Evolutionary conservation across 2,113 vertebrate species (phyloP).

Genomic region (Hymenochirus boettgeri): DNA sequence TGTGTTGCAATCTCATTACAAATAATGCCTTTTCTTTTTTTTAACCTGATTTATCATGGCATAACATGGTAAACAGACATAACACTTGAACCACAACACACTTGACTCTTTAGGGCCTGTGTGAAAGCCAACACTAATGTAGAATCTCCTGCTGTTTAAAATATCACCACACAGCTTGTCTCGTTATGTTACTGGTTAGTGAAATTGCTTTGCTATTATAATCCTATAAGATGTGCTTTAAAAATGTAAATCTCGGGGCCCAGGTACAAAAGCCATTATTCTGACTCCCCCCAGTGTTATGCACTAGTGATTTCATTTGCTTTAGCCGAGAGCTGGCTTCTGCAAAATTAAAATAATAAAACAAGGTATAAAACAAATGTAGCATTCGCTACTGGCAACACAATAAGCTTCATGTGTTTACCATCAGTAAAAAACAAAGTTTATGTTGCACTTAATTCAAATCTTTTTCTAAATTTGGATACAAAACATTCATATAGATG

Average conservation of each 20-base stretch:
- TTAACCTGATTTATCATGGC: conserved; percentile 45
- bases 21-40: conserved; percentile 31
- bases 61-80: background rate
- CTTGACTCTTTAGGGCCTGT: conserved; percentile 19
- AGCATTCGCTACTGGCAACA: conserved; percentile 16
- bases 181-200: conserved; percentile 7
- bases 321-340: background rate
- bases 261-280: conserved; percentile 39
- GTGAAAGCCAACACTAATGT: conserved; percentile 9
- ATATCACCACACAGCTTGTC: background rate
- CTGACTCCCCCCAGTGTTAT: conserved; percentile 11
- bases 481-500: background rate
- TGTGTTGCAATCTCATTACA: conserved; percentile 38
- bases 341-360: conserved; percentile 40
- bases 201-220: conserved; percentile 40
- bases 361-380: conserved; percentile 37
- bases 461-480: background rate
- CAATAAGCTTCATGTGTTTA: conserved; percentile 1
- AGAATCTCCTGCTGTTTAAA: background rate
- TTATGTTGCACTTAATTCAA: background rate
- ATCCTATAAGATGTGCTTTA: conserved; percentile 19
- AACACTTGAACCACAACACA: conserved; percentile 7
- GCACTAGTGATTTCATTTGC: conserved; percentile 13
- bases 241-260: conserved; percentile 24
- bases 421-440: too few relatives aligned